A percentile compares a stretch with the other conserved stretches of the same genome.
Evolutionary conservation across 2,797 vertebrate species (phyloP).

Genomic region (Carapus acus): DNA sequence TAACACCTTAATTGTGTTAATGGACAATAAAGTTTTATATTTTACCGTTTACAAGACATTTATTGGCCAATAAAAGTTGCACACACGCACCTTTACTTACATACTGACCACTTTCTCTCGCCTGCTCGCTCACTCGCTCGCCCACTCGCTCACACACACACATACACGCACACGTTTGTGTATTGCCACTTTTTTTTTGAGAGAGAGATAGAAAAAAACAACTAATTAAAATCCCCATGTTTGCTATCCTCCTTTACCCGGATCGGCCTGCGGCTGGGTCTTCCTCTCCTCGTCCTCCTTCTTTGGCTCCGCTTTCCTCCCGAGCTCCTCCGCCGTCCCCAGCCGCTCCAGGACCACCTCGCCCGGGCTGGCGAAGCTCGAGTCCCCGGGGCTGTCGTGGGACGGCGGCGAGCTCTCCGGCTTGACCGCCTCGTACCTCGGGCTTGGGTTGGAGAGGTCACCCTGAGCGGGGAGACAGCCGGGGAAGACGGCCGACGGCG

Average conservation of each 20-base stretch:
- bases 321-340: constrained; percentile 78
- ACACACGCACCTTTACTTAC: constrained; percentile 66
- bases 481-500: constrained; percentile 44
- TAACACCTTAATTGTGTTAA: constrained; percentile 63
- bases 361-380: constrained; percentile 74
- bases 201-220: too few relatives aligned
- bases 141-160: constrained; percentile 6
- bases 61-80: constrained; percentile 96
- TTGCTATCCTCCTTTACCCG: constrained; percentile 48
- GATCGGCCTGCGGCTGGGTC: constrained; percentile 33
- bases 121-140: neutral
- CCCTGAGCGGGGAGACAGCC: constrained; percentile 59
- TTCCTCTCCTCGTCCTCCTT: constrained; percentile 52
- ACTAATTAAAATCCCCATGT: constrained; percentile 46
- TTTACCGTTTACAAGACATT: constrained; percentile 83
- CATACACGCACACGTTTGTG: constrained; percentile 38
- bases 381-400: constrained; percentile 70
- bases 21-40: constrained; percentile 68
- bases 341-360: constrained; percentile 84
- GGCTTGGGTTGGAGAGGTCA: constrained; percentile 44
- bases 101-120: constrained; percentile 39
- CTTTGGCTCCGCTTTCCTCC: constrained; percentile 66
- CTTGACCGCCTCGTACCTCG: constrained; percentile 77
- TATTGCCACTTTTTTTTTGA: constrained; percentile 29
- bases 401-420: constrained; percentile 70